A percentile compares a stretch with the other conserved stretches of the same genome.
These are phyloP conservation scores for Hyles euphorbiae DNA, from an alignment of 1,140 invertebrate genomes.

Conservation along the genomic window DNA sequence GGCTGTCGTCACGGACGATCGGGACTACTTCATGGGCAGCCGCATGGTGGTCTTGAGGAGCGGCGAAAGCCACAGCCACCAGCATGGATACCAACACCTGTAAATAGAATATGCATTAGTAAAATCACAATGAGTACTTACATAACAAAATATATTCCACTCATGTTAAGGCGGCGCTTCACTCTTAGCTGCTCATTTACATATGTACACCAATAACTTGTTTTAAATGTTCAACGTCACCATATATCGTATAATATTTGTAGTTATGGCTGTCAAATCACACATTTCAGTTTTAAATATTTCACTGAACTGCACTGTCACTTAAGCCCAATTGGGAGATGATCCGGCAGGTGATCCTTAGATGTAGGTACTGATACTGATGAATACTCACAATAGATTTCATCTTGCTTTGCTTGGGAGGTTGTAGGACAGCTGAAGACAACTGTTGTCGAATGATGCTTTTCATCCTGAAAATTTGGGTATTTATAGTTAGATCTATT, in stretches of 20 bases:
- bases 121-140: too few relatives aligned
- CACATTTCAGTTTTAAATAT: too few relatives aligned
- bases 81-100: conserved; percentile 57
- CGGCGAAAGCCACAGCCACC: conserved; percentile 45
- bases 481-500: conserved; percentile 59
- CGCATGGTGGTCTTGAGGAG: conserved; percentile 38
- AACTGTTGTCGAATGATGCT: conserved; percentile 53
- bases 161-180: too few relatives aligned
- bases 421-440: conserved; percentile 30
- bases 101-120: conserved; percentile 18
- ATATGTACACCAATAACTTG: too few relatives aligned
- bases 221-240: too few relatives aligned
- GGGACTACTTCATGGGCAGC: conserved; percentile 46
- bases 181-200: too few relatives aligned
- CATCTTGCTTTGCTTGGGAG: conserved; percentile 45
- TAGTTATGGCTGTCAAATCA: too few relatives aligned
- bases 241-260: too few relatives aligned
- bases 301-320: too few relatives aligned
- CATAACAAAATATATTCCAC: too few relatives aligned
- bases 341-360: not conserved
- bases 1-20: conserved; percentile 62
- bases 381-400: conserved; percentile 63
- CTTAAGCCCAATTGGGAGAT: too few relatives aligned
- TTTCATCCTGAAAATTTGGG: conserved; percentile 53
- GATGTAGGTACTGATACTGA: not conserved